Base-by-base conservation (phyloP, 2,888 invertebrate species). In the Scelioninae gen. 1 region DNA sequence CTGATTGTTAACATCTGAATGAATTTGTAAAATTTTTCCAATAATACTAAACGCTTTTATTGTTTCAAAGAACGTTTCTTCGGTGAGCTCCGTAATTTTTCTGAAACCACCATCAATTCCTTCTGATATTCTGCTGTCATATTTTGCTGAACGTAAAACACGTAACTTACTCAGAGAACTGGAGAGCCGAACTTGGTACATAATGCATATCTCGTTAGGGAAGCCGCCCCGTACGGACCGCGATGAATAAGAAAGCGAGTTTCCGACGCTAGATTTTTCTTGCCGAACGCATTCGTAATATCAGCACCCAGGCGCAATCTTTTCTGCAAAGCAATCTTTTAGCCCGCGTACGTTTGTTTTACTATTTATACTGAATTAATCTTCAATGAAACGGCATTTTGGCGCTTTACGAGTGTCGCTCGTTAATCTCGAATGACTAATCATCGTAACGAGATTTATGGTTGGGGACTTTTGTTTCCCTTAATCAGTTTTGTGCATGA, bases 131-230 rank as follows among this genome's bases (percentile, higher is more conserved):
- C 16, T 15, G n/a, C 23, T 71, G 51, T 51, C 71, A 60, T 40
- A 60, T 60, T 60, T 51, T 60, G 23, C 60, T 45, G 38, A 38
- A 47, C 29, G 72, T 40, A 72, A 72, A 31, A 38, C 62, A 43
- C 60, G 43, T 62, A 62, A 60, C 31, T 60, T 51, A 47, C 47
- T 38, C 62, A 29, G 53, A 11, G 40, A 15, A 7, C 16, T n/a
- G 63, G 51, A 62, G 34, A 74, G 53, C 55, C 53, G 43, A 62
- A 74, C 51, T 74, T 62, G 72, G 72, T 74, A 63, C 72, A 74
- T 74, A 74, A 74, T 74, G 63, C 45, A 74, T 62, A 74, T 74
- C 72, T 74, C 51, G 63, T 74, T 74, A 74, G 34, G 72, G 40
- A 53, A 62, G 62, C 62, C 32, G 43, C 53, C 63, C 29, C 40